These are phyloP conservation scores for Lagodon rhomboides DNA, from an alignment of 2,797 vertebrate species.

Conservation along the genomic window DNA sequence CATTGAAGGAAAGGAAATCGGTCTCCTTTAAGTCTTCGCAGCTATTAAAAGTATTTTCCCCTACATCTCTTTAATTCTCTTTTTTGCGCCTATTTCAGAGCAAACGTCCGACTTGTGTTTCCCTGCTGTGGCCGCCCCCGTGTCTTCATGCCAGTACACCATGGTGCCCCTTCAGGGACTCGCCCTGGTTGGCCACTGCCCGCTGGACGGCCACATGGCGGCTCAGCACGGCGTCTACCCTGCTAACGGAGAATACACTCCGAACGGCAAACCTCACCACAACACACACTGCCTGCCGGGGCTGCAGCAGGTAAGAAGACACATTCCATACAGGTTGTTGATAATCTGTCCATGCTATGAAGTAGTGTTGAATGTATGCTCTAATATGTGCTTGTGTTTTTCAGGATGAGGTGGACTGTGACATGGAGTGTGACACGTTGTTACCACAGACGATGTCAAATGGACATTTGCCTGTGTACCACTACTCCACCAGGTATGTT, in stretches of 20 bases:
- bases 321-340: not conserved
- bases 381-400: conserved; percentile 6
- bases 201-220: conserved; percentile 81
- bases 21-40: not conserved
- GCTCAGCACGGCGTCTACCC: conserved; percentile 79
- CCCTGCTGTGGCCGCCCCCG: conserved; percentile 86
- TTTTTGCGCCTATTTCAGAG: conserved; percentile 83
- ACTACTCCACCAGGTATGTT: conserved; percentile 85
- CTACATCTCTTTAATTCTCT: not conserved
- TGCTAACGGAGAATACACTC: conserved; percentile 74
- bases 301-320: conserved; percentile 86
- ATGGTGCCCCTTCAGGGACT: conserved; percentile 95
- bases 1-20: too few species aligned
- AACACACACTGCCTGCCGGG: conserved; percentile 84
- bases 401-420: conserved; percentile 85
- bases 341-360: not conserved
- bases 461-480: conserved; percentile 81
- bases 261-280: conserved; percentile 83
- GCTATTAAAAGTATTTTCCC: not conserved
- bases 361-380: not conserved
- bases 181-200: conserved; percentile 87
- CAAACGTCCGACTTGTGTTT: conserved; percentile 94
- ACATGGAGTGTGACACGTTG: conserved; percentile 85
- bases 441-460: conserved; percentile 85
- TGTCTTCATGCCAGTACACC: conserved; percentile 95